Conservation (phyloP, 2,888 invertebrate genomes). For the Caenorhabditis angaria region DNA sequence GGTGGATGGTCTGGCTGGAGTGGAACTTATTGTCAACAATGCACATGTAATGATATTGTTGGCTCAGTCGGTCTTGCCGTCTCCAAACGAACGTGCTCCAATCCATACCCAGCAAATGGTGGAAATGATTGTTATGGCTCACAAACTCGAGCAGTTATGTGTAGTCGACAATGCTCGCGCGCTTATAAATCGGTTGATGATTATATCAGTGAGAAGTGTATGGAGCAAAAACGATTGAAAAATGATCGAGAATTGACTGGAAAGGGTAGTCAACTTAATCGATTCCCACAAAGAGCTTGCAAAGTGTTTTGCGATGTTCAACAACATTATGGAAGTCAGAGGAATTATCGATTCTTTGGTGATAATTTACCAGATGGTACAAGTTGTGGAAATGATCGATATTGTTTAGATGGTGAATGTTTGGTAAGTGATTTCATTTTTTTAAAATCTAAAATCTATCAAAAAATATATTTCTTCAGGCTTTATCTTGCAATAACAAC, state of each 20-base stretch:
- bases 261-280: constrained; percentile 67
- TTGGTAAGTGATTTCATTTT: constrained; percentile 49
- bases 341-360: constrained; percentile 72
- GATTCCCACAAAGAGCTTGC: constrained; percentile 70
- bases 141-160: constrained; percentile 61
- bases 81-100: constrained; percentile 62
- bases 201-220: constrained; percentile 67
- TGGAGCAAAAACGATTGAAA: constrained; percentile 65
- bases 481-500: constrained; percentile 62
- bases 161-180: constrained; percentile 58
- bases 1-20: constrained; percentile 71
- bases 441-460: too few species aligned
- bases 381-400: constrained; percentile 69
- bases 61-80: constrained; percentile 47
- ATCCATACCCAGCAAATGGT: constrained; percentile 69
- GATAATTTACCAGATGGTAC: constrained; percentile 72
- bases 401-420: constrained; percentile 71
- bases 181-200: constrained; percentile 62
- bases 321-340: constrained; percentile 59
- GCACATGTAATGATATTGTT: constrained; percentile 62
- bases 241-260: constrained; percentile 70
- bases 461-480: constrained; percentile 40
- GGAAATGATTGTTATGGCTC: constrained; percentile 69
- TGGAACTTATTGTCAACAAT: constrained; percentile 60
- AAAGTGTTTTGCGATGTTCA: constrained; percentile 72